Evolutionary conservation across 2,888 invertebrate species (phyloP), one percentile per base, ranked within the genome.

Genomic region (Amaurobius ferox): DNA sequence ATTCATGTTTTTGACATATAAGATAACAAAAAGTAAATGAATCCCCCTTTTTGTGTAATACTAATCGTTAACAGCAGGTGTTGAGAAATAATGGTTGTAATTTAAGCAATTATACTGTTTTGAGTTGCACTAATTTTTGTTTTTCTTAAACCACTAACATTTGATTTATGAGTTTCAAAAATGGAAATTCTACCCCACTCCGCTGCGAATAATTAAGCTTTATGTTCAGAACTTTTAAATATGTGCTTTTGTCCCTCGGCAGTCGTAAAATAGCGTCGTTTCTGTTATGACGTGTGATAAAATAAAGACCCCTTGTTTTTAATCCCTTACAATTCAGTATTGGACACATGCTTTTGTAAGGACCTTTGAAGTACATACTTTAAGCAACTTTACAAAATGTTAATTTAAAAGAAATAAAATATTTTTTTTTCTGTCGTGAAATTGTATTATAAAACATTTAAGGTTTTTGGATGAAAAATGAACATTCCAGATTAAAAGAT

Each of bases 21-120:
- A n/a, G n/a, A n/a, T n/a, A 35, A 35, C 9, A 7, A 5, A 71
- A 68, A 71, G 62, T 32, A 48, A 40, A 71, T 26, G 13, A 19
- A 11, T 23, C 35, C 26, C 30, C 62, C 79, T 80, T 73, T 73
- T 80, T 80, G 32, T 66, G 55, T 55, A 35, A 16, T 23, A 26
- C 71, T 44, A 67, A 73, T 80, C 73, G 72, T 80, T 74, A 68
- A 74, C 67, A 74, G 80, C 80, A 81, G 74, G 80, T 81, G 80
- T 62, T 32, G 61, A 19, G 44, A 55, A 62, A 81, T 81, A 81
- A 74, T 81, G 80, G 72, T 74, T 68, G 80, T 62, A 81, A 81
- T 74, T 68, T 32, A 39, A 23, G 74, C 68, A 81, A 81, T 81
- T 81, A 79, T 70, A 81, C 55, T 68, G 62, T 70, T 68, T 30